Evolutionary conservation across 2,797 vertebrate species (phyloP), one percentile per base, ranked within the genome.

Genomic region (Trachops cirrhosus): DNA sequence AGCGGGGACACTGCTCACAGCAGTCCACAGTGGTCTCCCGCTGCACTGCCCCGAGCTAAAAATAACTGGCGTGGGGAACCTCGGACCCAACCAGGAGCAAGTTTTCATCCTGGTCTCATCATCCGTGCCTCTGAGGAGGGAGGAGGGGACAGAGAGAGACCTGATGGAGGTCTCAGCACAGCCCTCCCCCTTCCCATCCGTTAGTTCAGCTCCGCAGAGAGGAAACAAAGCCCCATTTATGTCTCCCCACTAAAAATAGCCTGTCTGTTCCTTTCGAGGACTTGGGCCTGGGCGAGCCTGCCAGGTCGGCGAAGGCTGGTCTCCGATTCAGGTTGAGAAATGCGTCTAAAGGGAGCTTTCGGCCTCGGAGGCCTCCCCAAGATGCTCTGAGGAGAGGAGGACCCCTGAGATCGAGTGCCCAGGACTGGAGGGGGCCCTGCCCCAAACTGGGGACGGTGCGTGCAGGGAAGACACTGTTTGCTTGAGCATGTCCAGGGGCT

Each of bases 191-290:
- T 85, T 29, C 59, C 82, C 71, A 16, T 46, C n/a, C 14, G 90
- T 91, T 41, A 91, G 74, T 91, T 91, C 44, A 54, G 94, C 95
- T 97, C 95, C 5, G 0, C 8, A 26, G 88, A 62, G 90, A 34
- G 74, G 79, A 92, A 44, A 97, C 95, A 97, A 97, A 97, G 86
- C 82, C 91, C 87, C 79, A 11, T 86, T 98, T 95, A 86, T 95
- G 86, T 82, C 84, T 95, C 64, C 94, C 29, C 48, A 64, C 92
- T 95, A 96, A 97, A 97, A 95, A 97, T 82, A 97, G 93, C 85
- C 79, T 18, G 52, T 80, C 95, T 91, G 52, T 95, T 89, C 89
- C 97, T 96, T 97, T 95, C 19, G 52, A 97, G 95, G 94, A 92
- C 90, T 96, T 6, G 62, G 75, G 77, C 79, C 93, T 70, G 44